Evolutionary conservation across 1,140 invertebrate genomes (phyloP).

Genomic region (Aphaenogaster floridana): DNA sequence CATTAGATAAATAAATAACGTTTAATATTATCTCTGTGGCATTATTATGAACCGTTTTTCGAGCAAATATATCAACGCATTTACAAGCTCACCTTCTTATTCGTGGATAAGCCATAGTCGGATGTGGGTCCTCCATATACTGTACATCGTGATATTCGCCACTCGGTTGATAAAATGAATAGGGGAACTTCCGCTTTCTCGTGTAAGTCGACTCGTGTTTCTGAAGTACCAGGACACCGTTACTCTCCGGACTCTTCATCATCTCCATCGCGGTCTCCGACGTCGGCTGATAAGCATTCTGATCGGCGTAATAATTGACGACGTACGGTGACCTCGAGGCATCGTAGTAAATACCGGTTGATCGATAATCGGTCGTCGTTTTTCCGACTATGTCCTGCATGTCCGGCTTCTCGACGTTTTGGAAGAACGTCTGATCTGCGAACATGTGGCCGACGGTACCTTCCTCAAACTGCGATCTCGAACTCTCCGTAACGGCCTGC

Average conservation of each 20-base stretch:
- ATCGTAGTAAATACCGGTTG: background rate
- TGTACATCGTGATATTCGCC: constrained; percentile 51
- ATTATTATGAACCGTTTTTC: background rate
- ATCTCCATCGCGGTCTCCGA: constrained; percentile 22
- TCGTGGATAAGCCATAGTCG: background rate
- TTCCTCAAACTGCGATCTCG: background rate
- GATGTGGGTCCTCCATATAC: constrained; percentile 7
- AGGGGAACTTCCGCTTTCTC: constrained; percentile 76
- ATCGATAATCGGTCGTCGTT: constrained; percentile 40
- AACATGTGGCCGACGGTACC: background rate
- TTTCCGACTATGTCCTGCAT: constrained; percentile 55
- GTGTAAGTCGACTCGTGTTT: constrained; percentile 74
- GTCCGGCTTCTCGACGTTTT: constrained; percentile 57
- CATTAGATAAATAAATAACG: background rate
- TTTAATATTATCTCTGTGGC: background rate
- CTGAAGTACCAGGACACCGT: constrained; percentile 74
- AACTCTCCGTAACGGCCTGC: constrained; percentile 2
- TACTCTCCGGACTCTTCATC: constrained; percentile 67
- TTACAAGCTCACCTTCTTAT: constrained; percentile 43
- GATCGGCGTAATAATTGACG: constrained; percentile 1
- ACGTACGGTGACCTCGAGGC: constrained; percentile 41
- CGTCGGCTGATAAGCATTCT: constrained; percentile 40
- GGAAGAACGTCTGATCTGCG: constrained; percentile 28
- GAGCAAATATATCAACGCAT: background rate
- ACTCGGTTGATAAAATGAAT: constrained; percentile 74